Evolutionary conservation across 2,888 invertebrate species (phyloP).

Genomic region (Drosophila mayaguana): DNA sequence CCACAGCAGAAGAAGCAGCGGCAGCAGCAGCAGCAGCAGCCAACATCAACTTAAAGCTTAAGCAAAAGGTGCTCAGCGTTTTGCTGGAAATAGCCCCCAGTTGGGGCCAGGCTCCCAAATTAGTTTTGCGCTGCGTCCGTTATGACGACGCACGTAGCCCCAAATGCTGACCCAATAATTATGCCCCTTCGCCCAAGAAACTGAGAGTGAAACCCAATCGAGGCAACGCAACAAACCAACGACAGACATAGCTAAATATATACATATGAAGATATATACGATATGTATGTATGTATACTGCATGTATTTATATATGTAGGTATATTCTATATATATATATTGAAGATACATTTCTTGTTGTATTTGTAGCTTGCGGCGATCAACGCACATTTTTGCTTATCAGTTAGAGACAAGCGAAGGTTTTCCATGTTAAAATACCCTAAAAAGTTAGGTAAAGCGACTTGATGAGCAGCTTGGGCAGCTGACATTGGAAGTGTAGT

Average conservation of each 20-base stretch:
- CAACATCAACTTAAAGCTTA: conserved; percentile 20
- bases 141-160: conserved; percentile 64
- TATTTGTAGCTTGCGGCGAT: conserved; percentile 36
- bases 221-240: conserved; percentile 19
- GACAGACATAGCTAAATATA: conserved; percentile 32
- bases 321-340: not conserved
- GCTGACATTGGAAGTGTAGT: not conserved
- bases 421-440: conserved; percentile 43
- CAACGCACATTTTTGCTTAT: conserved; percentile 61
- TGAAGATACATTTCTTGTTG: conserved; percentile 35
- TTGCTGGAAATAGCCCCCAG: conserved; percentile 78
- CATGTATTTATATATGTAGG: not conserved
- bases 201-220: conserved; percentile 79
- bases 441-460: not conserved
- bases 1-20: conserved; percentile 44
- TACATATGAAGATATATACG: not conserved
- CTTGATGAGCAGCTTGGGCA: not conserved
- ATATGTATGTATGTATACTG: too few species aligned
- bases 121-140: conserved; percentile 72
- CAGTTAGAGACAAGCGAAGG: conserved; percentile 38
- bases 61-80: conserved; percentile 52
- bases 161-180: conserved; percentile 82
- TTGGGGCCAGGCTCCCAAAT: conserved; percentile 66
- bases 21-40: conserved; percentile 5
- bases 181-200: conserved; percentile 71